Conservation (phyloP, 2,797 vertebrate genomes). For the Bradypodion ventrale region DNA sequence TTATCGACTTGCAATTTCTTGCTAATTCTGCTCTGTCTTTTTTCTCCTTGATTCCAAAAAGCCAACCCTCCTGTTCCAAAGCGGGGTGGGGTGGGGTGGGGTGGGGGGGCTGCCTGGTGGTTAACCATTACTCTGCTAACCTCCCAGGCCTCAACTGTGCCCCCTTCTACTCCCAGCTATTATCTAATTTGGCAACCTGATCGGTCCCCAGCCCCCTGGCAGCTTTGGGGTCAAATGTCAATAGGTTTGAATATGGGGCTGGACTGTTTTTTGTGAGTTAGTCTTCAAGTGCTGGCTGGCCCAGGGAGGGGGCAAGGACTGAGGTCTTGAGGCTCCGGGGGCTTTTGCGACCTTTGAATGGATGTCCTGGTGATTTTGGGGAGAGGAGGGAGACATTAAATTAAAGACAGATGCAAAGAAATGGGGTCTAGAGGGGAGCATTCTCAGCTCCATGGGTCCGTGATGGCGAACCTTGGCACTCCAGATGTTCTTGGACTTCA, state of each 20-base stretch:
- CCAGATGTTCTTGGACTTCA: no score
- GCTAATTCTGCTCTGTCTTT: no score
- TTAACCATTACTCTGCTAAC: not conserved
- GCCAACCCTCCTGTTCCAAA: not conserved
- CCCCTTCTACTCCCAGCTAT: not conserved
- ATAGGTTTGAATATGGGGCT: constrained; percentile 30
- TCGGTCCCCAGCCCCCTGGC: constrained; percentile 10
- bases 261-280: constrained; percentile 5
- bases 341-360: not conserved
- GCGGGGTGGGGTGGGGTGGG: not conserved
- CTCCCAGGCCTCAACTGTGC: not conserved
- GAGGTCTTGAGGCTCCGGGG: not conserved
- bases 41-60: no score
- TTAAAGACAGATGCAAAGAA: not conserved
- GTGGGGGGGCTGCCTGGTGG: not conserved
- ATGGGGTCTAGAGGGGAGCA: not conserved
- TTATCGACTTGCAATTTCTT: no score
- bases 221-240: constrained; percentile 30
- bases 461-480: no score
- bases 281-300: not conserved
- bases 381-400: not conserved
- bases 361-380: not conserved
- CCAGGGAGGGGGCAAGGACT: not conserved
- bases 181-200: constrained; percentile 30
- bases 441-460: not conserved